Evolutionary conservation across 2,888 invertebrate genomes (phyloP).

Genomic region (Drosophila paucipuncta): DNA sequence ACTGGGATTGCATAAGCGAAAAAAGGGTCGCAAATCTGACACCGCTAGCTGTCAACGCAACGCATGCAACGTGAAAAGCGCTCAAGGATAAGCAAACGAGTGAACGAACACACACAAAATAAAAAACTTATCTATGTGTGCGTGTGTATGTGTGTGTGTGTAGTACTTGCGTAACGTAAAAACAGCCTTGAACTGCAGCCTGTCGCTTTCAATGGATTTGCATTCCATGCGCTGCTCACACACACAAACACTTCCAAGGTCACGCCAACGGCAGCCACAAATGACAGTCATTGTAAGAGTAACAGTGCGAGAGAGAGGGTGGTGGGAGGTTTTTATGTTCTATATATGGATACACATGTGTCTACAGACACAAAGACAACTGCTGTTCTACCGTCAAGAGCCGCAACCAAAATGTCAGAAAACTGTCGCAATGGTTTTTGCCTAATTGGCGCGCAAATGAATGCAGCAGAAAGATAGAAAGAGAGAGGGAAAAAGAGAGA

Average conservation of each 20-base stretch:
- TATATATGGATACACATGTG: slow-evolving; percentile 19
- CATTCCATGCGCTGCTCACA: slow-evolving; percentile 67
- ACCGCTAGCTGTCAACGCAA: slow-evolving; percentile 61
- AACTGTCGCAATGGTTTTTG: slow-evolving; percentile 56
- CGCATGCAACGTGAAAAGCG: slow-evolving; percentile 62
- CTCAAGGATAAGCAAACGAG: slow-evolving; percentile 66
- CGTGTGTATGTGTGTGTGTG: slow-evolving; percentile 35
- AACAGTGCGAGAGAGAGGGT: slow-evolving; percentile 2
- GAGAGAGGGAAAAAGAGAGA: background rate
- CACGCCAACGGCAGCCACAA: slow-evolving; percentile 51
- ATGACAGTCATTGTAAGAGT: slow-evolving; percentile 39
- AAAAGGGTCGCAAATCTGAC: slow-evolving; percentile 24
- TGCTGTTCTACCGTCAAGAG: slow-evolving; percentile 36
- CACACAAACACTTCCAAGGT: slow-evolving; percentile 36
- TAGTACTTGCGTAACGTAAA: slow-evolving; percentile 78
- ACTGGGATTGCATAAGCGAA: slow-evolving; percentile 42
- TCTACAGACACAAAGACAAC: slow-evolving; percentile 4
- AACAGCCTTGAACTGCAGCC: slow-evolving; percentile 80
- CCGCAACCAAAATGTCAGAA: slow-evolving; percentile 64
- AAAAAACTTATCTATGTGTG: slow-evolving; percentile 9
- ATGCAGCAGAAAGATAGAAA: slow-evolving; percentile 42
- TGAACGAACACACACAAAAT: slow-evolving; percentile 23
- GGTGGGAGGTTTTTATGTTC: background rate
- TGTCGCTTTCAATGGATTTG: slow-evolving; percentile 81
- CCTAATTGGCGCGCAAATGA: slow-evolving; percentile 66